phyloP scores from a whole-genome alignment of 2,888 invertebrate species.

The Ochlodes sylvanus region DNA sequence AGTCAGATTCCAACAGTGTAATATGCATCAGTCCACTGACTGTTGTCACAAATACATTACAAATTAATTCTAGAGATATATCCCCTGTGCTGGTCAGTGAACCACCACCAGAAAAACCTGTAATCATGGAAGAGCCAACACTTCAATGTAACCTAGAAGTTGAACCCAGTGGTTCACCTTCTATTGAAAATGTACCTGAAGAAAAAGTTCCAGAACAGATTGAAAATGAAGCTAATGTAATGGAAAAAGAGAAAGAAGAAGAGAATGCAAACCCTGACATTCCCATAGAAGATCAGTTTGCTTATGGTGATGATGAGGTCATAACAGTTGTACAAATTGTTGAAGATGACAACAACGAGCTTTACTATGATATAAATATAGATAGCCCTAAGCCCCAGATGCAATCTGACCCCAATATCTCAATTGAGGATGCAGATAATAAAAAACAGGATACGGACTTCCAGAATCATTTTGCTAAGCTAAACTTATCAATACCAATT shows the following conservation, averaged over 20 bases:
- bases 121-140: neutral
- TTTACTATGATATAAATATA: constrained; percentile 74
- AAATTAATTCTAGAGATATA: constrained; percentile 58
- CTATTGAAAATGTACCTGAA: constrained; percentile 12
- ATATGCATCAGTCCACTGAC: constrained; percentile 62
- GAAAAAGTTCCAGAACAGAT: constrained; percentile 12
- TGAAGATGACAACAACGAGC: constrained; percentile 75
- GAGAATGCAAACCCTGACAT: constrained; percentile 50
- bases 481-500: constrained; percentile 57
- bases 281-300: constrained; percentile 63
- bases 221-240: constrained; percentile 10
- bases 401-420: constrained; percentile 39
- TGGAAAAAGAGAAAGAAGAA: constrained; percentile 21
- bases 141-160: neutral
- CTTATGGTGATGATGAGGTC: constrained; percentile 77
- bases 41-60: constrained; percentile 50
- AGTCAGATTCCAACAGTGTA: constrained; percentile 67
- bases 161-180: neutral
- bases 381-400: constrained; percentile 62
- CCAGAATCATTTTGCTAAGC: constrained; percentile 72
- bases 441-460: constrained; percentile 62
- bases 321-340: constrained; percentile 81
- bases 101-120: constrained; percentile 10
- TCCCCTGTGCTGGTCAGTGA: constrained; percentile 56
- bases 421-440: constrained; percentile 45